These are phyloP conservation scores for Tribolium castaneum DNA, from an alignment of 1,140 invertebrate genomes.

Conservation along the genomic window DNA sequence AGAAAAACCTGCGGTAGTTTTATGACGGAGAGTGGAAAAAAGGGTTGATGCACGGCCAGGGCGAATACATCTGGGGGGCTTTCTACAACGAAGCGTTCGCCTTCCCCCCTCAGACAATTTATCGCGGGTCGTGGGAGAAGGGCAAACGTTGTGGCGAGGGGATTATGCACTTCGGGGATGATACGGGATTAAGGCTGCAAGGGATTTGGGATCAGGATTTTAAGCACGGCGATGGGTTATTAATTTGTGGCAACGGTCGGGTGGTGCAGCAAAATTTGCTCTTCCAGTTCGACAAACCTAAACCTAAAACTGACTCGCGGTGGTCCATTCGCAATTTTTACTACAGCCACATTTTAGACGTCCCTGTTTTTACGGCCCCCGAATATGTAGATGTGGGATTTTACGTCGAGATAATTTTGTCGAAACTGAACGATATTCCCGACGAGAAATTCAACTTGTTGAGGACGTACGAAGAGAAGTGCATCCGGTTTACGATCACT, in stretches of 20 bases:
- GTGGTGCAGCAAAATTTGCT: constrained; percentile 65
- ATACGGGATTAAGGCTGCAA: constrained; percentile 66
- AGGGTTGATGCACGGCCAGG: constrained; percentile 68
- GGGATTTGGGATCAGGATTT: constrained; percentile 68
- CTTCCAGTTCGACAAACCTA: constrained; percentile 66
- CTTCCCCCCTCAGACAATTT: constrained; percentile 65
- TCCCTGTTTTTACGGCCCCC: constrained; percentile 52
- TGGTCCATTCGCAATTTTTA: neutral
- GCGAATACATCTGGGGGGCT: constrained; percentile 68
- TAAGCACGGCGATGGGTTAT: constrained; percentile 68
- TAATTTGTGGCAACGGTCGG: constrained; percentile 69
- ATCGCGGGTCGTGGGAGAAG: constrained; percentile 67
- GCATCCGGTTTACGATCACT: constrained; percentile 63
- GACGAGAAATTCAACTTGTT: neutral
- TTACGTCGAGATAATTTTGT: constrained; percentile 45
- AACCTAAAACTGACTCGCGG: neutral
- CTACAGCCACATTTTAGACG: constrained; percentile 16
- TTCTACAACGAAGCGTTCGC: constrained; percentile 66
- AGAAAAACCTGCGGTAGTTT: constrained; percentile 57
- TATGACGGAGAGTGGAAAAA: constrained; percentile 69
- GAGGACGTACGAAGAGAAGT: constrained; percentile 62
- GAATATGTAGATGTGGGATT: constrained; percentile 52
- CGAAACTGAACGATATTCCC: neutral
- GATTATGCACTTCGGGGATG: constrained; percentile 65
- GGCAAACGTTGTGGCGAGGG: constrained; percentile 68